Base-by-base conservation (phyloP, 1,140 invertebrate genomes). In the Anoplophora glabripennis region DNA sequence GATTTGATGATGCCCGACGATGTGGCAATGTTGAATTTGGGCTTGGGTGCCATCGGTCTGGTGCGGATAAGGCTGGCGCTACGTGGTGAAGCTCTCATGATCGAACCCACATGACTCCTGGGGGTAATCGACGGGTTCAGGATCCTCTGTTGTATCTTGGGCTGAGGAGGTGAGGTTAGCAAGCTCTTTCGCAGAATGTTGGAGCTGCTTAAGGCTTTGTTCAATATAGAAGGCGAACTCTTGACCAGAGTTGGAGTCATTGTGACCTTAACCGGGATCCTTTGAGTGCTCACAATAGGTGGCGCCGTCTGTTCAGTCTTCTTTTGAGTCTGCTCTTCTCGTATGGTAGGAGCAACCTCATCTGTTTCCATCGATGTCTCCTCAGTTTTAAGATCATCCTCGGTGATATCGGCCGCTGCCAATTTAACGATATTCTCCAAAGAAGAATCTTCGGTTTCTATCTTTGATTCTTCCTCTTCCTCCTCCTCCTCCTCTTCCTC, bases 341-440 rank as follows among this genome's bases (percentile, higher is more conserved):
- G 21, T 28, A 28, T 28, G 5, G 21, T 2, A 3, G 21, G 21
- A 28, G 47, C 18, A 33, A n/a, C 47, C 12, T 49, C n/a, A 7
- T 40, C 38, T 40, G 38, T 55, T 40, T 42, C 44, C 36, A 61
- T 35, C 2, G 53, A 14, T 7, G 21, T 53, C 38, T 63, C 60
- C 46, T 59, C 56, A 10, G 28, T 54, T 40, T 70, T 64, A 3
- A 70, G 40, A 57, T 71, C 72, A n/a, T 69, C 70, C 38, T 70
- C 68, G 1, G 67, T 64, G 12, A 74, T 65, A 54, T 73, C 71
- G 11, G 72, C 72, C 4, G 71, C 71, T 3, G 72, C 72, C 47
- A 73, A 52, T 41, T 73, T 72, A 0, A 74, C 72, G n/a, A 74
- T 67, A 57, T 71, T 73, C 18, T 71, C 72, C 33, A 74, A 52